These are phyloP conservation scores for Drosophila nr. fundita DNA, from an alignment of 2,888 invertebrate species.

Conservation along the genomic window DNA sequence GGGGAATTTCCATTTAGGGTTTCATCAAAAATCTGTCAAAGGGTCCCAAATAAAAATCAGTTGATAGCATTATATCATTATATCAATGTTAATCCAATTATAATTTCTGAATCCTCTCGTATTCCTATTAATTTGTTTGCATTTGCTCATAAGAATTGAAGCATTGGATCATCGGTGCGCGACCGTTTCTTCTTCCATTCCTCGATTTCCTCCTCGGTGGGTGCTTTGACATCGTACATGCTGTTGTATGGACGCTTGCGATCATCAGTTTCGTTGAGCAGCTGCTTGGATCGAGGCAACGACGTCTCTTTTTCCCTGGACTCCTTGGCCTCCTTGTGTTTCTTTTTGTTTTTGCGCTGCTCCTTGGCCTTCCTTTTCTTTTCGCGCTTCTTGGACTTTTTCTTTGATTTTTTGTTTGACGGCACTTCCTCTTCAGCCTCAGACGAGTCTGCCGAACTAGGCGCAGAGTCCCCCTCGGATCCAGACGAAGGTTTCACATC, in stretches of 20 bases:
- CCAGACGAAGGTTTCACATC: conserved; percentile 82
- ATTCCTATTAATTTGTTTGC: not conserved
- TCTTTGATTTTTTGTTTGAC: conserved; percentile 71
- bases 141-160: conserved; percentile 86
- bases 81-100: not conserved
- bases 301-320: conserved; percentile 62
- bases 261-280: conserved; percentile 90
- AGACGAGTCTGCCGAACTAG: conserved; percentile 53
- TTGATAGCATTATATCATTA: not conserved
- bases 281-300: conserved; percentile 58
- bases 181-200: conserved; percentile 95
- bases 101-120: not conserved
- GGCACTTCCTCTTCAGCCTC: conserved; percentile 52
- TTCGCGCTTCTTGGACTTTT: conserved; percentile 78
- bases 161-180: conserved; percentile 97
- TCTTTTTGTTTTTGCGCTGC: conserved; percentile 78
- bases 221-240: conserved; percentile 92
- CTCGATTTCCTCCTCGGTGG: conserved; percentile 96
- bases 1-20: not conserved
- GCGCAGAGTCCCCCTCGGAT: conserved; percentile 40
- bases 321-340: conserved; percentile 61
- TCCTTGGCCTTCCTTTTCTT: conserved; percentile 83
- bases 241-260: conserved; percentile 97
- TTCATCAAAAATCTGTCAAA: not conserved
- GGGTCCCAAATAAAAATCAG: not conserved